Percentiles rank a stretch among this genome's conserved stretches.
Evolutionary conservation across 1,140 invertebrate genomes (phyloP).

Genomic region (Propsilocerus akamusi): DNA sequence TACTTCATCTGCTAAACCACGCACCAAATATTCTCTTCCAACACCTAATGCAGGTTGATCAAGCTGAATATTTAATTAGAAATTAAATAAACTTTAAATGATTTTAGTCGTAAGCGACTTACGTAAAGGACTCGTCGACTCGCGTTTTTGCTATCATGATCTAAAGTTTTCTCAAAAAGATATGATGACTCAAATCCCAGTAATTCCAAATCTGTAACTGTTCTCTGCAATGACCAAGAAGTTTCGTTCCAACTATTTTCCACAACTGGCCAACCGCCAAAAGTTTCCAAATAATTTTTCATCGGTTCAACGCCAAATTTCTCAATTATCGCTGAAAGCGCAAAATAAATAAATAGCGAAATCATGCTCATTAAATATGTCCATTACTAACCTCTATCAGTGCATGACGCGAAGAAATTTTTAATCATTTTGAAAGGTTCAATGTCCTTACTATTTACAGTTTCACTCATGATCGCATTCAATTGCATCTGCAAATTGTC

Average conservation of each 20-base stretch:
- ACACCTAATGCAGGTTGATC: slow-evolving; percentile 39
- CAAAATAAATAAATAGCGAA: neutral
- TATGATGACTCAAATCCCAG: neutral
- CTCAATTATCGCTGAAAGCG: slow-evolving; percentile 14
- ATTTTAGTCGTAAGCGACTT: neutral
- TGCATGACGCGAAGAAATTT: slow-evolving; percentile 13
- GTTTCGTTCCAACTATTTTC: slow-evolving; percentile 16
- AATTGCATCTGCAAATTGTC: neutral
- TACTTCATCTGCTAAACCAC: slow-evolving; percentile 19
- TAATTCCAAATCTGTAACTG: neutral
- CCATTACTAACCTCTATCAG: slow-evolving; percentile 9
- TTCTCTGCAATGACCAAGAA: neutral
- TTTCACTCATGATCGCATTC: neutral
- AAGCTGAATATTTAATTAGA: slow-evolving; percentile 21
- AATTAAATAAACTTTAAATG: neutral
- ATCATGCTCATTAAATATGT: neutral
- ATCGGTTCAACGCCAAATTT: slow-evolving; percentile 22
- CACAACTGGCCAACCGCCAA: slow-evolving; percentile 38
- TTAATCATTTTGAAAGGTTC: slow-evolving; percentile 1
- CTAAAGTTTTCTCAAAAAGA: neutral
- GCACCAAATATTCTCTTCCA: slow-evolving; percentile 33
- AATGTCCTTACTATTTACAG: neutral
- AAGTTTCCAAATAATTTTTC: slow-evolving; percentile 22
- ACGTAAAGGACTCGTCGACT: neutral
- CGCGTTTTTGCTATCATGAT: neutral